phyloP scores from a whole-genome alignment of 2,797 vertebrate species.

The Ceryle rudis region DNA sequence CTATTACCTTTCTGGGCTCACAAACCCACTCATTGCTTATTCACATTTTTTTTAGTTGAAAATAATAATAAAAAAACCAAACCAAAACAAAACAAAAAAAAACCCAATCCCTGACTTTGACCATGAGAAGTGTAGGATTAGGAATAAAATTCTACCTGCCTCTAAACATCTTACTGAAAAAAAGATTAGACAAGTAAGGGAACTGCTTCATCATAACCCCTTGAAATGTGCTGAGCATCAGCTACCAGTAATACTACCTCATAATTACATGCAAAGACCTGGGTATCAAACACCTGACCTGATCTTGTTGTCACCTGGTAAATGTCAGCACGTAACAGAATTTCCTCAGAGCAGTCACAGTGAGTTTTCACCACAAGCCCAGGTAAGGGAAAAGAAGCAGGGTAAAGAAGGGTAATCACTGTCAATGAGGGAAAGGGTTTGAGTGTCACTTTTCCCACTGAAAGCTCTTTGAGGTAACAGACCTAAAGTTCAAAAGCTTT shows the following conservation, averaged over 20 bases:
- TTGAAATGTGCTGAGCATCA: constrained; percentile 59
- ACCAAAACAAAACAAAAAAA: background rate
- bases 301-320: constrained; percentile 76
- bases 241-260: constrained; percentile 74
- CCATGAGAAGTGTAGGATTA: background rate
- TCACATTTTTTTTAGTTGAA: background rate
- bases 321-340: constrained; percentile 75
- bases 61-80: too few species aligned
- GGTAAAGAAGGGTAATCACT: background rate
- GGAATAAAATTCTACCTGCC: background rate
- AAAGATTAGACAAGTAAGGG: background rate
- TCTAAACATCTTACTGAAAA: constrained; percentile 16
- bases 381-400: background rate
- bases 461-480: background rate
- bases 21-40: background rate
- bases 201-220: constrained; percentile 44
- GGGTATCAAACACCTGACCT: constrained; percentile 67
- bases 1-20: background rate
- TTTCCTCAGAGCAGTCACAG: constrained; percentile 52
- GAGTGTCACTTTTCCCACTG: background rate
- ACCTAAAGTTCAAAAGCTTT: background rate
- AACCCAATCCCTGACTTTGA: background rate
- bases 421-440: background rate
- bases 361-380: constrained; percentile 39
- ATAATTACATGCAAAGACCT: constrained; percentile 77